Percentiles rank a stretch among this genome's conserved stretches.
Conservation (phyloP, 2,888 invertebrate species). For the Bhutanitis thaidina region DNA sequence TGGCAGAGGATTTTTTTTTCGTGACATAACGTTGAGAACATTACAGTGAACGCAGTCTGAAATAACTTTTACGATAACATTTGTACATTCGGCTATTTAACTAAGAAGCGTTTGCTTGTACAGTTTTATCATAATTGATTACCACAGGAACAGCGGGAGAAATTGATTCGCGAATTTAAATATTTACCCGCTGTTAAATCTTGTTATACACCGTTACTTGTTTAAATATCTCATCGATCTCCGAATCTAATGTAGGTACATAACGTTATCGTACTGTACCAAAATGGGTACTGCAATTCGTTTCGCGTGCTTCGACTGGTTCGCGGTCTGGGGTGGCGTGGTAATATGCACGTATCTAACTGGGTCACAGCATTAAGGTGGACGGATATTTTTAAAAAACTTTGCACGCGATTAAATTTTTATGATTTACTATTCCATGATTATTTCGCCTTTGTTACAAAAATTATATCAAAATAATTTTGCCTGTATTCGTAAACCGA, state of each 20-base stretch:
- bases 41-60: too few relatives aligned
- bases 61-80: too few relatives aligned
- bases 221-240: background rate
- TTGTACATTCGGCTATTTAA: too few relatives aligned
- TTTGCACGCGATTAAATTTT: too few relatives aligned
- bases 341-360: background rate
- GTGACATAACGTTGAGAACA: too few relatives aligned
- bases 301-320: background rate
- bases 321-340: background rate
- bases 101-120: too few relatives aligned
- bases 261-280: background rate
- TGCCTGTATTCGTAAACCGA: too few relatives aligned
- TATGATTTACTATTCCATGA: too few relatives aligned
- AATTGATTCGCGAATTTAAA: background rate
- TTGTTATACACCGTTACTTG: background rate
- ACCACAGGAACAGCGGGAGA: background rate
- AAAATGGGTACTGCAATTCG: background rate
- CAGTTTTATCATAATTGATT: background rate
- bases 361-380: background rate
- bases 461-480: background rate
- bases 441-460: too few relatives aligned
- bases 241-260: background rate
- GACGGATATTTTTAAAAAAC: background rate
- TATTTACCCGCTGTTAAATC: conserved; percentile 6
- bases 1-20: too few relatives aligned